Evolutionary conservation across 2,888 invertebrate genomes (phyloP), one percentile per base, ranked within the genome.

Genomic region (Drosophila algonquin): DNA sequence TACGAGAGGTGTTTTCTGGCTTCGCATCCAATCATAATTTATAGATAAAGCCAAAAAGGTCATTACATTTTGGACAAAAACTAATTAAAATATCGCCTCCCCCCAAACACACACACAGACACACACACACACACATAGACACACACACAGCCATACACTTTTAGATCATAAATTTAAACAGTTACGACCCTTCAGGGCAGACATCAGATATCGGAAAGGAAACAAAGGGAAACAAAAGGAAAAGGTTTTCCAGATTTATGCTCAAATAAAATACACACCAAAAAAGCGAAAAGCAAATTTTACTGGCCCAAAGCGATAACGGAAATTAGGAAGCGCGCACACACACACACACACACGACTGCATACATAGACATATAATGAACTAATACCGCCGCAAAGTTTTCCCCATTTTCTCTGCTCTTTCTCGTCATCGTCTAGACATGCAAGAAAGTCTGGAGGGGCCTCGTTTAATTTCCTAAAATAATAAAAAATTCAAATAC

Each of bases 401-500:
- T 56, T 60, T 52, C 21, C 54, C 40, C 62, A 14, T 53, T 46
- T 56, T 52, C 55, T 27, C 30, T 30, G 1, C 1, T n/a, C 1
- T 48, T 35, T 50, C 48, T 40, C 5, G 3, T 1, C 24, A 63
- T 45, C 44, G 63, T 63, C 69, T 52, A 57, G 79, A 73, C 79
- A 64, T 53, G 16, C 7, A 30, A 44, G 16, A 10, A 35, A 46
- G 65, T 46, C 56, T 48, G 35, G 58, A 52, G 32, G 40, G n/a
- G 40, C 40, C n/a, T n/a, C 35, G 46, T 16, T 76, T 81, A 81
- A 76, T 79, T 72, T 57, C 61, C 75, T 75, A 68, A 76, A 74
- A 76, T 76, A 77, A 80, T 73, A 73, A 71, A 70, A 80, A 69
- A 82, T 74, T 75, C 55, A 86, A 77, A 75, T 63, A 65, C 59